Evolutionary conservation across 2,797 vertebrate genomes (phyloP), one percentile per base, ranked within the genome.

Genomic region (Falco rusticolus): DNA sequence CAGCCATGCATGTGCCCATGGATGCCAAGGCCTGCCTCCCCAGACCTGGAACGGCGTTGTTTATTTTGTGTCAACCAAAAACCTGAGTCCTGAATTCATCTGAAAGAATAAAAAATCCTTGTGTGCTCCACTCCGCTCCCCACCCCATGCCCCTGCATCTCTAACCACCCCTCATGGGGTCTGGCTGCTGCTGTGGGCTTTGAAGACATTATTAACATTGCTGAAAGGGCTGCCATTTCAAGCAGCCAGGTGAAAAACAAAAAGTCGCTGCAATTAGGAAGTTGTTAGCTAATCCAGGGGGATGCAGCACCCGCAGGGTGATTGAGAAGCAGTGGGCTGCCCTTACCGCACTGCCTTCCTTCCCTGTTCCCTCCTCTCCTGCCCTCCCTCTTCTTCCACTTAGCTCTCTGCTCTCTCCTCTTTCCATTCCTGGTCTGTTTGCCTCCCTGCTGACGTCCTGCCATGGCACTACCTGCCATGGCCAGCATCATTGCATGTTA

Each of bases 401-500:
- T 47, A 20, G 50, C 16, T 91, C 59, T 82, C 50, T 56, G 12
- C n/a, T 11, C 18, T 90, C 34, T 80, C 22, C 17, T 70, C 50
- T 53, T 74, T 60, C 66, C 41, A 41, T 63, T 90, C 37, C 25
- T 3, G 0, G 13, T 53, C 22, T 93, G 22, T 65, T 78, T 74
- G 16, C 51, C 63, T 90, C 57, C 83, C 78, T 90, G 94, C 88
- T 89, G 88, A 45, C 90, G 77, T 86, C 88, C 89, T 87, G 54
- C 75, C 1, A 0, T 41, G 91, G 64, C 83, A 57, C 26, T 90
- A 57, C 84, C 87, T 93, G 91, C 94, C 94, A 82, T 0, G 4
- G 87, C 77, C 93, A 91, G 79, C 66, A 57, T 83, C 0, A 0
- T 75, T 91, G 69, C 45, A 18, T 11, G 1, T 97, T 95, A 93